These are phyloP conservation scores for Trichosurus vulpecula DNA, from an alignment of 2,797 vertebrate species.

Conservation along the genomic window DNA sequence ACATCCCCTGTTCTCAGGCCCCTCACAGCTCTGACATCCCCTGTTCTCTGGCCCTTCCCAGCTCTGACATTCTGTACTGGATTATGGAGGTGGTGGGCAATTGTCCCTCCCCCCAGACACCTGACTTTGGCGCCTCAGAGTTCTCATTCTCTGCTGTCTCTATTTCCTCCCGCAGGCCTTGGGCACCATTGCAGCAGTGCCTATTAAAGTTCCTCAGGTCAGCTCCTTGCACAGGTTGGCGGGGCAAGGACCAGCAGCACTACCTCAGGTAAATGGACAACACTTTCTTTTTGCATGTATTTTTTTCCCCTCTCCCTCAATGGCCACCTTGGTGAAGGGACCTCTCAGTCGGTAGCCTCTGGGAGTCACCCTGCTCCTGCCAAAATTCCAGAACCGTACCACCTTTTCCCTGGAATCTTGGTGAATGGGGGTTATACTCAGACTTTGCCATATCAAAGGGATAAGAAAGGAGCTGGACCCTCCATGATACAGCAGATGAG, in stretches of 20 bases:
- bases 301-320: neutral
- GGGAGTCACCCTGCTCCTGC: neutral
- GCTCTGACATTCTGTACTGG: neutral
- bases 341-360: neutral
- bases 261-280: constrained; percentile 93
- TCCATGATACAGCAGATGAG: neutral
- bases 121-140: neutral
- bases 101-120: neutral
- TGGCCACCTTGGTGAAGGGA: neutral
- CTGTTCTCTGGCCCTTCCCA: too few species aligned
- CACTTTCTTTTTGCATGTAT: fast-evolving
- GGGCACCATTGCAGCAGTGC: constrained; percentile 93
- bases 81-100: neutral
- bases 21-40: too few species aligned
- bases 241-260: constrained; percentile 94
- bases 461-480: neutral
- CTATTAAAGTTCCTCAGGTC: constrained; percentile 98
- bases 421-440: neutral
- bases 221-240: constrained; percentile 97
- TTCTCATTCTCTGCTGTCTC: neutral
- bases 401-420: neutral
- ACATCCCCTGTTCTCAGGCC: too few species aligned
- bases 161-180: constrained; percentile 87
- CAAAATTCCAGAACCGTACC: neutral
- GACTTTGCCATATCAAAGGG: neutral